Evolutionary conservation across 2,888 invertebrate genomes (phyloP), one percentile per base, ranked within the genome.

Genomic region (Diarsia rubi): DNA sequence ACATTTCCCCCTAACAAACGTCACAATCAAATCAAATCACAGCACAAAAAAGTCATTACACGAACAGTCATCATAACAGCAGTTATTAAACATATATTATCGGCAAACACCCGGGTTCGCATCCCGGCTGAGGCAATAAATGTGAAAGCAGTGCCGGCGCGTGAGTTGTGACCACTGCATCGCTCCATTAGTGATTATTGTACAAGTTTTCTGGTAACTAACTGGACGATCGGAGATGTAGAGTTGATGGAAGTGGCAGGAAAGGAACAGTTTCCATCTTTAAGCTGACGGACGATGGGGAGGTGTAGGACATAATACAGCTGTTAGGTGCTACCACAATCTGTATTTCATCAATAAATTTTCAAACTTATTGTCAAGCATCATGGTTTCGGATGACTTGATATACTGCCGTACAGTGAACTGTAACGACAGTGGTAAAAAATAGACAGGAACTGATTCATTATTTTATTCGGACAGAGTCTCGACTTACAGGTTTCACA

Each of bases 171-270:
- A 90, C 92, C 94, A 92, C 95, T 94, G 96, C 96, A 96, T 92
- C 93, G 95, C 93, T 94, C 96, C 96, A 96, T 96, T 96, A 96
- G 95, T 93, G 95, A 96, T 96, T 95, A 95, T 95, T 95, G 95
- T 94, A 90, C 93, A 94, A 95, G 92, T 95, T 94, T 93, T 91
- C 90, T 88, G 90, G 92, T 92, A 89, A 91, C 92, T 90, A 91
- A 92, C 94, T 92, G 93, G 92, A 92, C 93, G 78, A 27, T 75
- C 81, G 27, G 0, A 11, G 87, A 84, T 74, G 2, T 89, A 86
- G 5, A 78, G 21, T 27, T 0, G 3, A 90, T 93, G 65, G 95
- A 95, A 86, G 82, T 27, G 91, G 0, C 49, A 6, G 1, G 4
- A 4, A 11, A 1, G 0, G 19, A 31, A 19, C 27, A n/a, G 52